A percentile compares a stretch with the other conserved stretches of the same genome.
These are phyloP conservation scores for Falcaria lacertinaria DNA, from an alignment of 2,888 invertebrate genomes.

Conservation along the genomic window DNA sequence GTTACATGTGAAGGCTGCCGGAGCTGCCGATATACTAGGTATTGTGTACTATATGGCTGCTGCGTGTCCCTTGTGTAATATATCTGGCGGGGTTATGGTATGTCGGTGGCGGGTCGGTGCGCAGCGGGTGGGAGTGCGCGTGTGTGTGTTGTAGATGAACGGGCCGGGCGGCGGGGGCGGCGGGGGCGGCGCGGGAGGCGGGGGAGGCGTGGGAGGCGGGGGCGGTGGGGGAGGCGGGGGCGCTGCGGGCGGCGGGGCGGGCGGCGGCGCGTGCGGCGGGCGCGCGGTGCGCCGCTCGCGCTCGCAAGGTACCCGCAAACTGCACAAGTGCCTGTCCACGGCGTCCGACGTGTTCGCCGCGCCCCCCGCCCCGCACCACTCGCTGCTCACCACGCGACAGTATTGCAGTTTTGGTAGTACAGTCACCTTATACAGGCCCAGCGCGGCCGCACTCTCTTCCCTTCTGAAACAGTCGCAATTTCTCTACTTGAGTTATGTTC, in stretches of 20 bases:
- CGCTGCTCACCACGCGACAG: constrained; percentile 91
- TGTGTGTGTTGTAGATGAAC: constrained; percentile 51
- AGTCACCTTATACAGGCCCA: constrained; percentile 80
- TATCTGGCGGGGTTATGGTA: constrained; percentile 4
- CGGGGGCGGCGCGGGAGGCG: constrained; percentile 33
- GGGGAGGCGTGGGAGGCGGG: constrained; percentile 40
- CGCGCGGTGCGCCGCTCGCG: constrained; percentile 87
- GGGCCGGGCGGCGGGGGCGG: constrained; percentile 40
- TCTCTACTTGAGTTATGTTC: constrained; percentile 41
- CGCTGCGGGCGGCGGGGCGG: constrained; percentile 38
- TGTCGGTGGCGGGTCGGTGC: constrained; percentile 18
- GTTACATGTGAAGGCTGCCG: constrained; percentile 19
- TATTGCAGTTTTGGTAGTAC: constrained; percentile 98
- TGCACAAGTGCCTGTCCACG: constrained; percentile 94
- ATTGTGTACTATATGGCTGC: no score
- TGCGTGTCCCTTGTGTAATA: no score
- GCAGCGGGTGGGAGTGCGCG: constrained; percentile 19
- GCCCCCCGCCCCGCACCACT: constrained; percentile 81
- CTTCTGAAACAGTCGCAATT: constrained; percentile 75
- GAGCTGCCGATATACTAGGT: constrained; percentile 10
- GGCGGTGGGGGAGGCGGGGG: constrained; percentile 73
- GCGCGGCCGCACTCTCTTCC: constrained; percentile 57
- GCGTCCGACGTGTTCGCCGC: constrained; percentile 88
- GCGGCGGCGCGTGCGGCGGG: constrained; percentile 35
- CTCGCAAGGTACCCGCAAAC: constrained; percentile 97